Percentiles rank a stretch among this genome's conserved stretches.
These are phyloP conservation scores for Dicaeum eximium DNA, from an alignment of 2,113 vertebrate genomes.

Conservation along the genomic window DNA sequence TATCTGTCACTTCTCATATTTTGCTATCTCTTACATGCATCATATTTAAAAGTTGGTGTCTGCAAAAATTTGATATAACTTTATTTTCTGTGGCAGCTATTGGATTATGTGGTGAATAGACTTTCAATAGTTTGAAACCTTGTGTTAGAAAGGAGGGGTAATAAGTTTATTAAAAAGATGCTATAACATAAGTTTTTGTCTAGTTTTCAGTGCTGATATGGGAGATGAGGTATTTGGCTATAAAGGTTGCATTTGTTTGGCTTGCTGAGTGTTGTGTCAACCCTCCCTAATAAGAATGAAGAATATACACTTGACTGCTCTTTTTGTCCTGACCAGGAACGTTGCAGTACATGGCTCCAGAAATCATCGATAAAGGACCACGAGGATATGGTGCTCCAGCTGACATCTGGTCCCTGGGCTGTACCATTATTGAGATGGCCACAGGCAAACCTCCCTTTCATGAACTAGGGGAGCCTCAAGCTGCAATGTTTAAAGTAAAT, in stretches of 20 bases:
- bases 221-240: neutral
- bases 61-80: neutral
- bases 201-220: neutral
- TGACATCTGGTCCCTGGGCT: slow-evolving; percentile 84
- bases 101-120: neutral
- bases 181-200: neutral
- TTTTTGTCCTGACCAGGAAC: slow-evolving; percentile 66
- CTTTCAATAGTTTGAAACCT: neutral
- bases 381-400: slow-evolving; percentile 76
- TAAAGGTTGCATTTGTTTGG: neutral
- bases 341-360: slow-evolving; percentile 83
- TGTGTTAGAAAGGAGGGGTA: neutral
- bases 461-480: slow-evolving; percentile 77
- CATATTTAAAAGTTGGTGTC: neutral
- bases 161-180: neutral
- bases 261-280: neutral
- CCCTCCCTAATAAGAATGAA: neutral
- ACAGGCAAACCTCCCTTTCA: slow-evolving; percentile 78
- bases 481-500: slow-evolving; percentile 79
- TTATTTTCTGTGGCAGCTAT: neutral
- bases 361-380: slow-evolving; percentile 79
- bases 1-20: neutral
- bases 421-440: slow-evolving; percentile 85
- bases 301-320: neutral
- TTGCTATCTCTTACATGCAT: neutral